Evolutionary conservation across 2,797 vertebrate species (phyloP).

Genomic region (Eutrigla gurnardus): DNA sequence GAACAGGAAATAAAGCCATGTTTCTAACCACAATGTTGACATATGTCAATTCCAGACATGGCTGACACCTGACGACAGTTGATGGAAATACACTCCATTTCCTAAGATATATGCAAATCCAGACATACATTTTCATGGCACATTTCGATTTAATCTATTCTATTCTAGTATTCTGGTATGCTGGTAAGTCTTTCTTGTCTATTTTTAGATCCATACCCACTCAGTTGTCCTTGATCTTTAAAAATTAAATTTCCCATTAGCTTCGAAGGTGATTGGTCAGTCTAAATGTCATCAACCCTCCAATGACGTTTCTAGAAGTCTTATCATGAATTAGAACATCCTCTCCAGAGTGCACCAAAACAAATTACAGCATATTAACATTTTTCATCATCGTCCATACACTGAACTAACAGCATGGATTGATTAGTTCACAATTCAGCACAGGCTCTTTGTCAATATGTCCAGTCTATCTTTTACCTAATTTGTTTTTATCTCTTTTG

Average conservation of each 20-base stretch:
- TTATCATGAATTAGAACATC: neutral
- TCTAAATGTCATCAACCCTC: constrained; percentile 14
- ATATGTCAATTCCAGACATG: neutral
- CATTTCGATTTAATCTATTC: neutral
- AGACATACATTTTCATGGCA: neutral
- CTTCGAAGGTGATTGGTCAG: neutral
- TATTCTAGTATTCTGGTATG: neutral
- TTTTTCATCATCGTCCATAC: neutral
- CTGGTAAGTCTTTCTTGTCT: neutral
- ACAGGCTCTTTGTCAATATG: neutral
- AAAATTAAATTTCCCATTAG: neutral
- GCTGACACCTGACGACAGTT: constrained; percentile 14
- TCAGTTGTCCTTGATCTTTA: neutral
- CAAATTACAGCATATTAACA: neutral
- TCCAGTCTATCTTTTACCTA: too few relatives aligned
- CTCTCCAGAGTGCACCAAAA: neutral
- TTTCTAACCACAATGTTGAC: neutral
- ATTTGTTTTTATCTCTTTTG: neutral
- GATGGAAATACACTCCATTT: neutral
- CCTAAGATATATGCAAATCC: neutral
- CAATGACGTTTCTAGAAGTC: neutral
- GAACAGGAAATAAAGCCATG: constrained; percentile 31
- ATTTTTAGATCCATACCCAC: too few relatives aligned
- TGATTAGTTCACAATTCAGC: neutral
- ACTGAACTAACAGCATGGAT: neutral